Base-by-base conservation (phyloP, 2,113 vertebrate species). In the Brachypteracias leptosomus region DNA sequence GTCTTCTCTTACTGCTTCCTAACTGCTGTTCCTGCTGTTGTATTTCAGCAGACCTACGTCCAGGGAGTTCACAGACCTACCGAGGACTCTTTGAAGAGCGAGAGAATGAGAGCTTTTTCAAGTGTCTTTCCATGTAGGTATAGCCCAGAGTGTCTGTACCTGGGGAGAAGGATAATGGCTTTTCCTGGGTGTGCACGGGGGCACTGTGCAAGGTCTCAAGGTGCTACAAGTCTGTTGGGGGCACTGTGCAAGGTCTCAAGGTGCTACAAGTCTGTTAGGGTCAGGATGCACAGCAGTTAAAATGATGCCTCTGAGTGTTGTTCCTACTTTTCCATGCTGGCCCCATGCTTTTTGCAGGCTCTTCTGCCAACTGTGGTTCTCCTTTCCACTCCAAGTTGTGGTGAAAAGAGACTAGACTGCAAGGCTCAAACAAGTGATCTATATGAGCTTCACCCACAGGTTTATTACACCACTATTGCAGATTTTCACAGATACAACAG, bases 101-200 rank as follows among this genome's bases (percentile, higher is more conserved):
- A 63, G 98, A 98, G 26, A 98, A 95, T 8, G 98, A 99, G 90
- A 98, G 98, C 93, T 97, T 99, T 80, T 99, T 99, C 96, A 98
- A 98, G 97, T 99, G 99, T 93, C 97, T 99, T 6, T 98, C 98
- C 87, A 90, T 98, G 98, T 98, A 98, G 5, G 98, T 98, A 65
- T 85, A 46, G 38, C 19, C 44, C 47, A 42, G 59, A 21, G 1
- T 58, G 33, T 12, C 66, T 8, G 19, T 63, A 38, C 42, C 57
- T 36, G 1, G 21, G 38, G 17, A 7, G 55, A n/a, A 65, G 72
- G 33, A 2, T 6, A 25, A 11, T 16, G 16, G 26, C 85, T 57
- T 66, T 52, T 66, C 28, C 62, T 47, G 1, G 46, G 3, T 11
- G 44, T 54, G 20, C 22, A 3, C 22, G 25, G 28, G 28, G 84